Conservation (phyloP, 1,140 invertebrate species). For the Halictus rubicundus region DNA sequence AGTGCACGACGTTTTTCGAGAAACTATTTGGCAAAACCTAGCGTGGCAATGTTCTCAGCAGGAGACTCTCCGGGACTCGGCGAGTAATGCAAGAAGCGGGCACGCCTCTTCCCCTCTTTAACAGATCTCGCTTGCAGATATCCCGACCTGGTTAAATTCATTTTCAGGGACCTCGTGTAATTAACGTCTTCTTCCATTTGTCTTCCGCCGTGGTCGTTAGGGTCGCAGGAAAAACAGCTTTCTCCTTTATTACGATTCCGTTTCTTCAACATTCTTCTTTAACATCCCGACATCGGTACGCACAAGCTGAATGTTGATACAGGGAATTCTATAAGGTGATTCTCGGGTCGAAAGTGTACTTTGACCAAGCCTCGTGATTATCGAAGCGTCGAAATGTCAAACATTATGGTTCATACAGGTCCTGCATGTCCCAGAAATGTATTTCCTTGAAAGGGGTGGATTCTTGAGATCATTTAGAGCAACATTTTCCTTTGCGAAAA, state of each 20-base stretch:
- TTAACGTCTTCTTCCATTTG: constrained; percentile 60
- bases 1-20: constrained; percentile 54
- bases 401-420: no score
- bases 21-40: constrained; percentile 52
- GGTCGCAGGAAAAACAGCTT: constrained; percentile 32
- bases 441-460: no score
- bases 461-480: no score
- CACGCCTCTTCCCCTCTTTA: constrained; percentile 49
- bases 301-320: no score
- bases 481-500: no score
- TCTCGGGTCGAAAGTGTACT: not conserved
- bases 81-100: constrained; percentile 49
- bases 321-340: not conserved
- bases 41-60: constrained; percentile 32
- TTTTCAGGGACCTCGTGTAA: constrained; percentile 53
- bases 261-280: not conserved
- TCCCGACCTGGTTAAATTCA: constrained; percentile 43
- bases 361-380: no score
- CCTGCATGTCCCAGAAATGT: no score
- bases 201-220: constrained; percentile 33
- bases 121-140: constrained; percentile 56
- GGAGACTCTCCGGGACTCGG: constrained; percentile 9
- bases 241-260: constrained; percentile 26
- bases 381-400: no score
- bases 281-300: not conserved